Percentiles rank a stretch among this genome's conserved stretches.
Conservation (phyloP, 2,888 invertebrate genomes). For the Eristalinus aeneus region DNA sequence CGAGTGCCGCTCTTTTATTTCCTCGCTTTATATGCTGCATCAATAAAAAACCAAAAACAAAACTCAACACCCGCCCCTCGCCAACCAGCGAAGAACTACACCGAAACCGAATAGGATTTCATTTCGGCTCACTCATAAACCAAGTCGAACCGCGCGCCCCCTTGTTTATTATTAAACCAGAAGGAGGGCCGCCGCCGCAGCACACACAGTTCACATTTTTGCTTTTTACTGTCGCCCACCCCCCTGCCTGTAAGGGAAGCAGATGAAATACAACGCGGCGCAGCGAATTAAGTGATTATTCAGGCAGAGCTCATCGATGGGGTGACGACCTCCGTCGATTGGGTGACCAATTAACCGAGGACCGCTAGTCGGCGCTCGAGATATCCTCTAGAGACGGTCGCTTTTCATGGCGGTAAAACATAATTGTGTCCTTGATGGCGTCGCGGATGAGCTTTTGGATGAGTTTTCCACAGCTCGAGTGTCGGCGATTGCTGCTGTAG, state of each 20-base stretch:
- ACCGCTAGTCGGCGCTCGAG: neutral
- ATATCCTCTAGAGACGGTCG: constrained; percentile 4
- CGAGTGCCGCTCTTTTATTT: neutral
- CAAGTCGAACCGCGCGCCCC: constrained; percentile 8
- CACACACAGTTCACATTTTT: constrained; percentile 1
- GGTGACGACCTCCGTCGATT: constrained; percentile 1
- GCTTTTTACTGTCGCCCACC: neutral
- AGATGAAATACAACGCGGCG: neutral
- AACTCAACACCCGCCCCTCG: constrained; percentile 12
- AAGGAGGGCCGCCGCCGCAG: neutral
- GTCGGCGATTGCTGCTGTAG: neutral
- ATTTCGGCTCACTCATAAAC: constrained; percentile 43
- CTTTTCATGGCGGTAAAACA: constrained; percentile 15
- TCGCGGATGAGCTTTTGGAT: neutral
- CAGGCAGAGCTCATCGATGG: constrained; percentile 11
- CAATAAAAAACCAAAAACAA: constrained; percentile 4
- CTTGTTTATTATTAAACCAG: constrained; percentile 45
- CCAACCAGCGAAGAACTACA: neutral
- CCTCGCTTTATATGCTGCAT: constrained; percentile 38
- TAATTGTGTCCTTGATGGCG: constrained; percentile 31
- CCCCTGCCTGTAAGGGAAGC: constrained; percentile 19
- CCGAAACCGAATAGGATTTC: neutral
- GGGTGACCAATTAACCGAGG: constrained; percentile 29
- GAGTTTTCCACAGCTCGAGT: constrained; percentile 5
- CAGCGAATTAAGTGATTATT: constrained; percentile 48